Evolutionary conservation across 35 echinoderm and acorn worm species (phyloP).

Genomic region (Anneissia japonica): DNA sequence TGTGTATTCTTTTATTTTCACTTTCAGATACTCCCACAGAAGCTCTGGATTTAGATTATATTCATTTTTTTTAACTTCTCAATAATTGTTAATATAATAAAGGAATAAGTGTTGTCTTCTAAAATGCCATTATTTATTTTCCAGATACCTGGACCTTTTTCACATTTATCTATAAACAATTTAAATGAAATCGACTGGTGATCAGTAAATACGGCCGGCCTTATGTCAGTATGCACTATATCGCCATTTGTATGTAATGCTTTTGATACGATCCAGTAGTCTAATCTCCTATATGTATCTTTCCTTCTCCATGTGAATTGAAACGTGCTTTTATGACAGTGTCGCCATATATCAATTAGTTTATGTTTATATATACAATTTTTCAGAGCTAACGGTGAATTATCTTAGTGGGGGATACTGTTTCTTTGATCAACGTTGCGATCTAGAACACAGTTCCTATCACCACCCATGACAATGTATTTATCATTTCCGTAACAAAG

Average conservation of each 20-base stretch:
- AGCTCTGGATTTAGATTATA: background rate
- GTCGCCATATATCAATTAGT: background rate
- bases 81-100: too few species aligned
- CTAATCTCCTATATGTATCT: background rate
- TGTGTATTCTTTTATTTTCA: background rate
- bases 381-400: background rate
- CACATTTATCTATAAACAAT: too few species aligned
- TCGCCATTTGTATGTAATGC: too few species aligned
- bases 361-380: background rate
- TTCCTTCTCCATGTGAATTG: background rate
- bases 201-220: too few species aligned
- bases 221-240: too few species aligned
- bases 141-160: too few species aligned
- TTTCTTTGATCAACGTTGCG: background rate
- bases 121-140: too few species aligned
- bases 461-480: background rate
- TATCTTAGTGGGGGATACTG: background rate
- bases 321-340: background rate
- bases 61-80: background rate
- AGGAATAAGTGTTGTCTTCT: too few species aligned
- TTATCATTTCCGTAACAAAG: background rate
- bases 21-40: background rate
- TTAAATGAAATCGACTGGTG: too few species aligned
- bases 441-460: background rate
- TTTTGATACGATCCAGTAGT: background rate